These are phyloP conservation scores for Solenopsis invicta DNA, from an alignment of 1,140 invertebrate genomes.

Conservation along the genomic window DNA sequence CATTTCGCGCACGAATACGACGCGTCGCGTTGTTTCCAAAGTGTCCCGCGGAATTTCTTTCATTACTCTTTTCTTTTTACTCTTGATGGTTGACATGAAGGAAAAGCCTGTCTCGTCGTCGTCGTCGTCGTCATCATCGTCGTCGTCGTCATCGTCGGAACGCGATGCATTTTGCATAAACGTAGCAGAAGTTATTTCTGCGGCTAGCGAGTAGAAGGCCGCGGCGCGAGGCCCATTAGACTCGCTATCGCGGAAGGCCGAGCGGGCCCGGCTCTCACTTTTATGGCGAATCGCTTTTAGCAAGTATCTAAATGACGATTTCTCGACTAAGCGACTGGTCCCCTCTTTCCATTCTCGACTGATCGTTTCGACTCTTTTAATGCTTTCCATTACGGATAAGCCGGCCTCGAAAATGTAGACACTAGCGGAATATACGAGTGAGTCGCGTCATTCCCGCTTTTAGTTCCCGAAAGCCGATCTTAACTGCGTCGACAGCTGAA, in stretches of 20 bases:
- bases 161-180: constrained; percentile 67
- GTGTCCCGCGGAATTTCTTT: constrained; percentile 6
- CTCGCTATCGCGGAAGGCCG: constrained; percentile 77
- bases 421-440: constrained; percentile 68
- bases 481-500: constrained; percentile 59
- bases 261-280: constrained; percentile 76
- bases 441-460: constrained; percentile 50
- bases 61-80: constrained; percentile 7
- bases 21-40: background rate
- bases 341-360: background rate
- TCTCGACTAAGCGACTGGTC: constrained; percentile 76
- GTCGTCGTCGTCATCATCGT: constrained; percentile 1
- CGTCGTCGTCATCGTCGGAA: background rate
- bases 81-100: constrained; percentile 26
- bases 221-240: constrained; percentile 75
- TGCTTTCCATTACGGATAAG: constrained; percentile 77
- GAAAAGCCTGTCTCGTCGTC: constrained; percentile 29
- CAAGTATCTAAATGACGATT: constrained; percentile 85
- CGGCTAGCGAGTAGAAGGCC: background rate
- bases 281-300: constrained; percentile 86
- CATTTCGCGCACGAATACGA: background rate
- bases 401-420: constrained; percentile 73
- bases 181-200: constrained; percentile 62
- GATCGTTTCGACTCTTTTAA: constrained; percentile 74
- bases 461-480: constrained; percentile 54